A percentile compares a stretch with the other conserved stretches of the same genome.
These are phyloP conservation scores for Luffia ferchaultella DNA, from an alignment of 2,888 invertebrate genomes.

Conservation along the genomic window DNA sequence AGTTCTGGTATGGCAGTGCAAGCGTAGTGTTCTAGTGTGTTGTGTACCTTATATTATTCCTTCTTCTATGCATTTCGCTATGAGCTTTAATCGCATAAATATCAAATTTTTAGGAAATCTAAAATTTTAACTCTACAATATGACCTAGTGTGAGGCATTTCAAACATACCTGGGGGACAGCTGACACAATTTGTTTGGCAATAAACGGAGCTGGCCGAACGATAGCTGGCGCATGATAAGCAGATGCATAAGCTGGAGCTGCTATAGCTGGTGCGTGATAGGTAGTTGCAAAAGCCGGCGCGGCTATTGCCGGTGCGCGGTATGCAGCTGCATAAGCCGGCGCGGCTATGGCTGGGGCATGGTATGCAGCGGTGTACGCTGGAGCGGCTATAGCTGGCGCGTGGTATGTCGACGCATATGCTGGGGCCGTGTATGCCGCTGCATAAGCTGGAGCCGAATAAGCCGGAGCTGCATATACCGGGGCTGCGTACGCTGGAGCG, in stretches of 20 bases:
- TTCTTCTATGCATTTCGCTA: too few species aligned
- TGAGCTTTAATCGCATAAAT: too few species aligned
- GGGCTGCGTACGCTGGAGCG: slow-evolving; percentile 12
- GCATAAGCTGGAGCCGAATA: slow-evolving; percentile 15
- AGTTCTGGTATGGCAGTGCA: too few species aligned
- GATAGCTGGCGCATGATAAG: slow-evolving; percentile 2
- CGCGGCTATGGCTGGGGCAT: slow-evolving; percentile 1
- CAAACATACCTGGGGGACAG: neutral
- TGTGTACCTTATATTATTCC: too few species aligned
- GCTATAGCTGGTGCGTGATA: slow-evolving; percentile 14
- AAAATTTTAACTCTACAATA: too few species aligned
- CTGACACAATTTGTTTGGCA: slow-evolving; percentile 4
- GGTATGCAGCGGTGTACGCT: neutral
- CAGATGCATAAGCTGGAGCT: slow-evolving; percentile 15
- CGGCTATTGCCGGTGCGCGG: slow-evolving; percentile 18
- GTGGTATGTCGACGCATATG: slow-evolving; percentile 10
- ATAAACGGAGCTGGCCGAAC: slow-evolving; percentile 1
- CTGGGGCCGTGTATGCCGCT: slow-evolving; percentile 13
- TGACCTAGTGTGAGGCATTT: too few species aligned
- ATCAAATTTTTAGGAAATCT: too few species aligned
- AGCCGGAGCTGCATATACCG: slow-evolving; percentile 2
- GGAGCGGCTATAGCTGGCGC: neutral
- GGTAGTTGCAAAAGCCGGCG: slow-evolving; percentile 14
- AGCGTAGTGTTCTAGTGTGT: too few species aligned
- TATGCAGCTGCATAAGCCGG: slow-evolving; percentile 10